phyloP scores from a whole-genome alignment of 2,113 vertebrate species.

The Microcebus ravelobensis region DNA sequence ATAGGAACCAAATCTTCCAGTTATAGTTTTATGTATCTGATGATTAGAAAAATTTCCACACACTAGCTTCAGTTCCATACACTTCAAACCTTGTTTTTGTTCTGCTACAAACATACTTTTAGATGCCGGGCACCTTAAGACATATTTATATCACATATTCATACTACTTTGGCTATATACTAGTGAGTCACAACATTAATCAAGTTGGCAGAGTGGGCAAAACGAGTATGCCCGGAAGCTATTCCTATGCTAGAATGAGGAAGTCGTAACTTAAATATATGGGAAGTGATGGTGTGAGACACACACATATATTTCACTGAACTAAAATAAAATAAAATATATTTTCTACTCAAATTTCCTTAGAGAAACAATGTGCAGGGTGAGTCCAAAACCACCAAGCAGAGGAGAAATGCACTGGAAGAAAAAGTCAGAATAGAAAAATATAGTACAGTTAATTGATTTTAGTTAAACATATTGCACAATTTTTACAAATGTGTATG shows the following conservation, averaged over 20 bases:
- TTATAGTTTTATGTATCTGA: not conserved
- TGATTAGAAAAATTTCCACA: not conserved
- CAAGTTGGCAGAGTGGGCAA: not conserved
- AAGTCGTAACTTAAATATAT: not conserved
- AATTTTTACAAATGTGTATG: not conserved
- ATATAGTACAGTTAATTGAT: not conserved
- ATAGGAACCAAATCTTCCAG: not conserved
- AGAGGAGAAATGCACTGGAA: not conserved
- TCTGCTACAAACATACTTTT: not conserved
- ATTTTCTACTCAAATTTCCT: not conserved
- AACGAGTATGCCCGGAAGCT: not conserved
- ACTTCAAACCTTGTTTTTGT: not conserved
- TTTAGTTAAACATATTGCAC: not conserved
- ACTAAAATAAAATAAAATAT: slow-evolving; percentile 27
- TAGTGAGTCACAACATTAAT: not conserved
- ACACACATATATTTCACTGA: slow-evolving; percentile 8
- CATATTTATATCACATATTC: not conserved
- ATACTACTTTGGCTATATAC: not conserved
- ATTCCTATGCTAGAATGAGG: not conserved
- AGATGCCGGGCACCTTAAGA: not conserved
- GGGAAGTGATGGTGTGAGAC: not conserved
- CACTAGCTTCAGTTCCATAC: not conserved
- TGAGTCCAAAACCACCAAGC: not conserved
- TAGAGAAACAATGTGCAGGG: not conserved
- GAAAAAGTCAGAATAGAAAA: not conserved